Conservation (phyloP, 2,888 invertebrate species). For the Acrocera orbiculus region DNA sequence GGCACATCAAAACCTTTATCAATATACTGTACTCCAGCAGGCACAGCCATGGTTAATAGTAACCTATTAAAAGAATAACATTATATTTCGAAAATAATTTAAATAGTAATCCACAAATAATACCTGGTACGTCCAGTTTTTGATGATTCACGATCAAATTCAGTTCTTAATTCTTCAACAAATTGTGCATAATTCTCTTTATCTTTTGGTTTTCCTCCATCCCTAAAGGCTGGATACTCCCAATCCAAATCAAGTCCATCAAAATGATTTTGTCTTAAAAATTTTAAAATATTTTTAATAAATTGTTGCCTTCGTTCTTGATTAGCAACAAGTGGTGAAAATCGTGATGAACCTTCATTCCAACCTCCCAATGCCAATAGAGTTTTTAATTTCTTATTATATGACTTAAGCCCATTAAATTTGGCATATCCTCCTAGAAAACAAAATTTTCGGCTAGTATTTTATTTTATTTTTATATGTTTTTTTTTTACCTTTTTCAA, state of each 20-base stretch:
- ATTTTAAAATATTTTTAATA: conserved; percentile 67
- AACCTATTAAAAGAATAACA: conserved; percentile 31
- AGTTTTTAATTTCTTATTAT: conserved; percentile 80
- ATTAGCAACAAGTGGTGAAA: conserved; percentile 76
- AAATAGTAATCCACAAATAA: not conserved
- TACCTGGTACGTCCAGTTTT: conserved; percentile 57
- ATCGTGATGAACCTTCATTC: conserved; percentile 78
- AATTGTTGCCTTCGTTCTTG: conserved; percentile 59
- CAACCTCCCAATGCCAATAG: conserved; percentile 82
- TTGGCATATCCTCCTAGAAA: conserved; percentile 75
- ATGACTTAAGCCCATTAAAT: conserved; percentile 81
- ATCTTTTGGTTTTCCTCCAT: conserved; percentile 61
- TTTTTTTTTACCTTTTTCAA: conserved; percentile 62
- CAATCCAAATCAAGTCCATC: conserved; percentile 87
- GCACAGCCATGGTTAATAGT: conserved; percentile 82
- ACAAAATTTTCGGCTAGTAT: not conserved
- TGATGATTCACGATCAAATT: conserved; percentile 70
- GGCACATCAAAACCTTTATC: conserved; percentile 86
- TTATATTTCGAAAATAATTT: not conserved
- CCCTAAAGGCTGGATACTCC: conserved; percentile 38
- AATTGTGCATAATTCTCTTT: conserved; percentile 73
- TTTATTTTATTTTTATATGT: not conserved
- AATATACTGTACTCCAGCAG: conserved; percentile 83
- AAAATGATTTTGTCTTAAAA: conserved; percentile 78
- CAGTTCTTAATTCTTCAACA: conserved; percentile 74